Base-by-base conservation (phyloP, 2,113 vertebrate species). In the Nibea coibor region DNA sequence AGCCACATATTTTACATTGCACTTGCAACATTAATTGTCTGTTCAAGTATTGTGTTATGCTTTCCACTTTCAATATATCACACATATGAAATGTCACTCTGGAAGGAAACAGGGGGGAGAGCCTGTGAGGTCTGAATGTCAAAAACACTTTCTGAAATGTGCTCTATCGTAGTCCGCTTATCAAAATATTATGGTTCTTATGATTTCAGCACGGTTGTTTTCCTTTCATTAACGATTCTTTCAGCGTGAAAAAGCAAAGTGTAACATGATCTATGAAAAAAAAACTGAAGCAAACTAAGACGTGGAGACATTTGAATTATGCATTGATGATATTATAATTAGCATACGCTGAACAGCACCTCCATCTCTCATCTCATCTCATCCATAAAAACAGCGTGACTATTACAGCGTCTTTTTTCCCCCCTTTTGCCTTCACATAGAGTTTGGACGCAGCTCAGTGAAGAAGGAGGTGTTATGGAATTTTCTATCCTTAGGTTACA, bases 1-100 rank as follows among this genome's bases (percentile, higher is more conserved):
- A 19, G 5, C 53, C 31, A 17, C 28, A 56, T 65, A 16, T 47
- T 75, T 20, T 54, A 26, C 50, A 68, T 79, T 80, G 78, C 43
- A 72, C 61, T 65, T 20, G 53, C 63, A 80, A 42, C 72, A 80
- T 81, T 76, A 76, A 84, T 78, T 79, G 75, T 71, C 80, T 73
- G 54, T 75, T 67, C 47, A 35, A 77, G 77, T 74, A 79, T 67
- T 70, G 43, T 42, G 47, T 62, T 58, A 45, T 0, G 11, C 43
- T 82, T 80, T 81, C 78, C 56, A 47, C 61, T 35, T 75, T 45
- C 54, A 72, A 45, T 62, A 31, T n/a, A 84, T 82, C 72, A 78
- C 50, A 75, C 69, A 48, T 58, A 69, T 47, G 66, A 86, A 63
- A 79, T 57, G 64, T 73, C 59, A 42, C 58, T 54, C 3, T 15